phyloP scores from a whole-genome alignment of 2,888 invertebrate genomes.

The Zaprionus lineosus region DNA sequence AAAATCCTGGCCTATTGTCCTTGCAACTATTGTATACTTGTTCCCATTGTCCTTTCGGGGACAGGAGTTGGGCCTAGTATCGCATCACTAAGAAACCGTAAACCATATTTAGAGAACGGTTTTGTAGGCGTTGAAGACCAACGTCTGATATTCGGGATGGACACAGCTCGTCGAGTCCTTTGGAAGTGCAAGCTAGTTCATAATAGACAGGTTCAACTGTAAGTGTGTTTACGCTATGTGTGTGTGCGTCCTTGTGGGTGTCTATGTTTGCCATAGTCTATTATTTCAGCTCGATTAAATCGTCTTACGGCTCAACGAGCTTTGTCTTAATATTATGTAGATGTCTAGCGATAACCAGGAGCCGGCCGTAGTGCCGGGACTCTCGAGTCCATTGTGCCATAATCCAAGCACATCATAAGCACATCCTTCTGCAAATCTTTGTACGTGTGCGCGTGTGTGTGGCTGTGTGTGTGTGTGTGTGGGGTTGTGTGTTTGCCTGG shows the following conservation, averaged over 20 bases:
- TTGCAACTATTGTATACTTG: too few relatives aligned
- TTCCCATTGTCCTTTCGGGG: too few relatives aligned
- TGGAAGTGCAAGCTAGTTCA: slow-evolving; percentile 29
- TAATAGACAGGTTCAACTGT: slow-evolving; percentile 24
- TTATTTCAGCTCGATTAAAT: slow-evolving; percentile 78
- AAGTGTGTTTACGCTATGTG: background rate
- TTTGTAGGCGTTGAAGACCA: too few relatives aligned
- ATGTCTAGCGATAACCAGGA: slow-evolving; percentile 65
- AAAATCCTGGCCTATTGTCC: too few relatives aligned
- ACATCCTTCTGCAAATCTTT: slow-evolving; percentile 73
- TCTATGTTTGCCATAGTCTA: slow-evolving; percentile 62
- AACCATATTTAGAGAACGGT: too few relatives aligned
- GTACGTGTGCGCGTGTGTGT: slow-evolving; percentile 17
- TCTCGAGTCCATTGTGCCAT: slow-evolving; percentile 66
- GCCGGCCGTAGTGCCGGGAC: slow-evolving; percentile 10
- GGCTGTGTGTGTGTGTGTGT: slow-evolving; percentile 23
- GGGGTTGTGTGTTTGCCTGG: background rate
- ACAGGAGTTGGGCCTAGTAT: too few relatives aligned
- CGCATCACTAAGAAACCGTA: too few relatives aligned
- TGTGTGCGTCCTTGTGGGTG: slow-evolving; percentile 13
- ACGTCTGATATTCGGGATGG: too few relatives aligned
- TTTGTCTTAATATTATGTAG: slow-evolving; percentile 76
- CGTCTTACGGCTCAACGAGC: slow-evolving; percentile 77
- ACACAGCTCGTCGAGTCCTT: background rate
- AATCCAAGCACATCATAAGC: slow-evolving; percentile 72